Percentiles rank a stretch among this genome's conserved stretches.
Evolutionary conservation across 2,797 vertebrate genomes (phyloP).

Genomic region (Cygnus olor): DNA sequence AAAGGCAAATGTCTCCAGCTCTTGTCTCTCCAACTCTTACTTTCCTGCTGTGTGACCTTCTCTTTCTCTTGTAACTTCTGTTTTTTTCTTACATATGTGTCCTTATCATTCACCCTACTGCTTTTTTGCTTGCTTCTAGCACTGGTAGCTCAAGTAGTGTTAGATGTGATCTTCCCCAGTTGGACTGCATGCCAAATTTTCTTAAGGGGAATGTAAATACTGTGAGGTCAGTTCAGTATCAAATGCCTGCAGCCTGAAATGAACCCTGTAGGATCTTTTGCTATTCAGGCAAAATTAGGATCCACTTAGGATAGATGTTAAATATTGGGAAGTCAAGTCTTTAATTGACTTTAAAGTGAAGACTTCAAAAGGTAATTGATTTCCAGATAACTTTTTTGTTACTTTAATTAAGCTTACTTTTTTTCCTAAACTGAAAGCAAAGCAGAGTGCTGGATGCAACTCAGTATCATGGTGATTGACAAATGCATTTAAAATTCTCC

Average conservation of each 20-base stretch:
- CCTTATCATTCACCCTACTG: not conserved
- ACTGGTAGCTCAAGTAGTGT: slow-evolving; percentile 21
- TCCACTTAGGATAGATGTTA: not conserved
- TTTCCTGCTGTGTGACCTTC: slow-evolving; percentile 29
- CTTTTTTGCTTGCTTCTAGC: slow-evolving; percentile 14
- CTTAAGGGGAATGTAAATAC: slow-evolving; percentile 57
- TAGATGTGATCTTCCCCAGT: slow-evolving; percentile 14
- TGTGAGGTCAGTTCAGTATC: slow-evolving; percentile 49
- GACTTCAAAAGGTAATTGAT: not conserved
- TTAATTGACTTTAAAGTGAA: not conserved
- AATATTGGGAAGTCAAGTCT: not conserved
- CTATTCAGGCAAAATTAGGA: slow-evolving; percentile 13
- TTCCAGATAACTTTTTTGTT: not conserved
- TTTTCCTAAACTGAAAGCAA: not conserved
- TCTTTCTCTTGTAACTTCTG: not conserved
- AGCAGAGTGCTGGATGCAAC: not conserved
- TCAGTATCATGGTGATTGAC: not conserved
- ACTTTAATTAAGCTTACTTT: not conserved
- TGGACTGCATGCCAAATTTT: slow-evolving; percentile 45
- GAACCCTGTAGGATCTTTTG: slow-evolving; percentile 37
- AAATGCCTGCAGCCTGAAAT: slow-evolving; percentile 61
- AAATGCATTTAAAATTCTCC: not conserved
- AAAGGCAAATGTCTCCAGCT: not conserved
- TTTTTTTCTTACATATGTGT: not conserved
- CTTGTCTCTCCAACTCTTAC: not conserved